A percentile compares a stretch with the other conserved stretches of the same genome.
phyloP scores from a whole-genome alignment of 2,797 vertebrate species.

The Podarcis lilfordi region DNA sequence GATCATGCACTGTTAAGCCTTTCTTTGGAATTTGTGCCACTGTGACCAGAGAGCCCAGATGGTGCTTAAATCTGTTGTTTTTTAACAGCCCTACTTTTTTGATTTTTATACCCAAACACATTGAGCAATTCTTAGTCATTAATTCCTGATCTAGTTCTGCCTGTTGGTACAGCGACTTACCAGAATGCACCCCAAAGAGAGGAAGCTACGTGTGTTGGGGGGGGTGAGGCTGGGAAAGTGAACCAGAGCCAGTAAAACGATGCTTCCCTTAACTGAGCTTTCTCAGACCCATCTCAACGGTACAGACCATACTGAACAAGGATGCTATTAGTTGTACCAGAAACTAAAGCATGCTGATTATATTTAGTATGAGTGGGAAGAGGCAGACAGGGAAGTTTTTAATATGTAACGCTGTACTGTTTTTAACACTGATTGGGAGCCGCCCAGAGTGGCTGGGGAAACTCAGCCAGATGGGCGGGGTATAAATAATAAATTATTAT shows the following conservation, averaged over 20 bases:
- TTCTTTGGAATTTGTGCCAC: constrained; percentile 84
- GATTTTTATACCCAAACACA: constrained; percentile 81
- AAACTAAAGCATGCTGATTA: not conserved
- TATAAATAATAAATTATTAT: too few relatives aligned
- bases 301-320: not conserved
- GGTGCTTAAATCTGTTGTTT: constrained; percentile 85
- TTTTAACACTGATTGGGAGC: too few relatives aligned
- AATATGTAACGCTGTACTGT: too few relatives aligned
- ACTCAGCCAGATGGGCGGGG: too few relatives aligned
- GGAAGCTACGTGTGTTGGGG: constrained; percentile 30
- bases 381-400: too few relatives aligned
- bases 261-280: not conserved
- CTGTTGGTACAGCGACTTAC: constrained; percentile 69
- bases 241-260: constrained; percentile 22
- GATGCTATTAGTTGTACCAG: constrained; percentile 9
- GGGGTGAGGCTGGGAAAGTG: constrained; percentile 12
- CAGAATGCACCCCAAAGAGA: constrained; percentile 47
- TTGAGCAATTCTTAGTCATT: constrained; percentile 78
- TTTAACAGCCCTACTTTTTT: constrained; percentile 83
- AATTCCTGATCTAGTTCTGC: constrained; percentile 80
- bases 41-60: constrained; percentile 83
- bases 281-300: fast-evolving
- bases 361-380: not conserved
- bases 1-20: constrained; percentile 84
- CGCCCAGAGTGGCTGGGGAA: too few relatives aligned